Conservation (phyloP, 2,797 vertebrate species). For the Podarcis siculus region DNA sequence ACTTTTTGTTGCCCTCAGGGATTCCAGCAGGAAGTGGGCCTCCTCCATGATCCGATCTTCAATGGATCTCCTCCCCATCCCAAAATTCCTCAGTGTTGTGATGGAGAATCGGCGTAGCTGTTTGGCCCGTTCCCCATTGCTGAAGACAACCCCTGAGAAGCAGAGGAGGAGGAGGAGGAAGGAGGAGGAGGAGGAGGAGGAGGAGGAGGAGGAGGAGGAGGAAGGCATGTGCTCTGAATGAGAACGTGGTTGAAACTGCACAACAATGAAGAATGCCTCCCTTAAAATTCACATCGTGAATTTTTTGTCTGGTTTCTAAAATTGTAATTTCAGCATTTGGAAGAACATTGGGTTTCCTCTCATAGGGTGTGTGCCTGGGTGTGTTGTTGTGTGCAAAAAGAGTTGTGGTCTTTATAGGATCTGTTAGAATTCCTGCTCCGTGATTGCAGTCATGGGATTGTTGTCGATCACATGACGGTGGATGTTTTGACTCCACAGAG, state of each 20-base stretch:
- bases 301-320: background rate
- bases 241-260: background rate
- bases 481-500: no score
- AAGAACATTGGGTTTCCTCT: background rate
- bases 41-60: slow-evolving; percentile 69
- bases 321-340: background rate
- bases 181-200: no score
- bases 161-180: no score
- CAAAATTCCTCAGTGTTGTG: slow-evolving; percentile 56
- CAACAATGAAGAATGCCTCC: background rate
- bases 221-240: no score
- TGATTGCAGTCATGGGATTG: no score
- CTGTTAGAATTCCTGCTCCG: no score
- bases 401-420: no score
- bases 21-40: slow-evolving; percentile 48
- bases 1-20: slow-evolving; percentile 16
- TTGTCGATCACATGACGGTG: no score
- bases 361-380: no score
- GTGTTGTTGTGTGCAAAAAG: no score
- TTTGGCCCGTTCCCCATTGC: slow-evolving; percentile 26
- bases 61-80: slow-evolving; percentile 51
- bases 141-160: slow-evolving; percentile 13
- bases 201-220: accelerated
- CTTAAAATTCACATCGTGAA: no score
- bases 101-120: slow-evolving; percentile 64